Conservation (phyloP, 1,140 invertebrate species). For the Drosophila pectinifera region DNA sequence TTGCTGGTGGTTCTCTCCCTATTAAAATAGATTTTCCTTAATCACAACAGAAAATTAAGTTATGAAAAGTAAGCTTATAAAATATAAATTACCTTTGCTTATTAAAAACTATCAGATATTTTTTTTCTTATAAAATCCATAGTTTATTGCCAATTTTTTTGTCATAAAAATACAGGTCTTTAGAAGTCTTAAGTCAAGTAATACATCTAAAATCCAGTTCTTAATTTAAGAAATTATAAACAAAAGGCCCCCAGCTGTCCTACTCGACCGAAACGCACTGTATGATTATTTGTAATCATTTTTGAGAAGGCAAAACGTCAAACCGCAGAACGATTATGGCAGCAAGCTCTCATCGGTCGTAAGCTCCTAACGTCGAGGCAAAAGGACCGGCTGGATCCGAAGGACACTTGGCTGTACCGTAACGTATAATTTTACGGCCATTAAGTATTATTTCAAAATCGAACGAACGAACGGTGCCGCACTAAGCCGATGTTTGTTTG, state of each 20-base stretch:
- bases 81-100: too few relatives aligned
- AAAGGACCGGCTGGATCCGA: conserved; percentile 31
- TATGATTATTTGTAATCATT: conserved; percentile 48
- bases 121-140: too few relatives aligned
- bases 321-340: conserved; percentile 57
- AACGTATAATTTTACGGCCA: conserved; percentile 81
- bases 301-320: conserved; percentile 45
- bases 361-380: conserved; percentile 36
- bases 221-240: not conserved
- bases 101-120: too few relatives aligned
- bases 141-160: too few relatives aligned
- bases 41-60: too few relatives aligned
- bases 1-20: not conserved
- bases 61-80: too few relatives aligned
- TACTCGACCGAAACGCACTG: not conserved
- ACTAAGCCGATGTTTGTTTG: conserved; percentile 64
- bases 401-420: conserved; percentile 61
- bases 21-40: not conserved
- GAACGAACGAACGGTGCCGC: conserved; percentile 43
- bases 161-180: too few relatives aligned
- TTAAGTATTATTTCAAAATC: conserved; percentile 83
- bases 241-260: not conserved
- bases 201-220: not conserved
- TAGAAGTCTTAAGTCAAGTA: not conserved
- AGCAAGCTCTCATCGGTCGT: conserved; percentile 30